phyloP scores from a whole-genome alignment of 1,140 invertebrate species.

The Gryllus bimaculatus region DNA sequence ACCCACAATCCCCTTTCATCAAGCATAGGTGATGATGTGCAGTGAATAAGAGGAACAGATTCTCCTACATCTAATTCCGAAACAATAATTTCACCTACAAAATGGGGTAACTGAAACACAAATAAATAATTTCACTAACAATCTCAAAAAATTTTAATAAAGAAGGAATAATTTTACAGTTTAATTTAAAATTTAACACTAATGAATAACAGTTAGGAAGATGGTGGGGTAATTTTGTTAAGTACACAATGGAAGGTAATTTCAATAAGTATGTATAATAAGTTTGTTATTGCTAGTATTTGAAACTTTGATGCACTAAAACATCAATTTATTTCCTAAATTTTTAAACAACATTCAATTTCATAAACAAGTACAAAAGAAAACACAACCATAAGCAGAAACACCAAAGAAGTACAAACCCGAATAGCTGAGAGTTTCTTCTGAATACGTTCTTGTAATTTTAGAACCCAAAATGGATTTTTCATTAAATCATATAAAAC shows the following conservation, averaged over 20 bases:
- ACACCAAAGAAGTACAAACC: conserved; percentile 30
- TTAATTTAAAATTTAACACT: no score
- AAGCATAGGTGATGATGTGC: conserved; percentile 59
- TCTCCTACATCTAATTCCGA: conserved; percentile 67
- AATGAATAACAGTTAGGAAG: no score
- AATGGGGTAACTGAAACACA: conserved; percentile 61
- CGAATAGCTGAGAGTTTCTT: conserved; percentile 78
- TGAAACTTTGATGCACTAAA: not conserved
- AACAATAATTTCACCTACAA: conserved; percentile 74
- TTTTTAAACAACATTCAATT: no score
- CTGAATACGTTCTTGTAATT: conserved; percentile 67
- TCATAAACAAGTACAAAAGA: no score
- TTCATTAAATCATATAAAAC: conserved; percentile 68
- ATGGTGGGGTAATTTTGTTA: not conserved
- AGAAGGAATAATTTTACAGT: no score
- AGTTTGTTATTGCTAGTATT: not conserved
- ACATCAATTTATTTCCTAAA: not conserved
- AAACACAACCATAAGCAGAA: not conserved
- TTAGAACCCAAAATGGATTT: conserved; percentile 48
- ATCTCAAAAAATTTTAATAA: no score
- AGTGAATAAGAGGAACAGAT: conserved; percentile 64
- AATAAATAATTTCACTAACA: not conserved
- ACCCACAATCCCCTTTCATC: conserved; percentile 88
- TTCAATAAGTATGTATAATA: not conserved
- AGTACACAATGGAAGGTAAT: not conserved